Evolutionary conservation across 2,888 invertebrate species (phyloP), one percentile per base, ranked within the genome.

Genomic region (Cephus pygmeus): DNA sequence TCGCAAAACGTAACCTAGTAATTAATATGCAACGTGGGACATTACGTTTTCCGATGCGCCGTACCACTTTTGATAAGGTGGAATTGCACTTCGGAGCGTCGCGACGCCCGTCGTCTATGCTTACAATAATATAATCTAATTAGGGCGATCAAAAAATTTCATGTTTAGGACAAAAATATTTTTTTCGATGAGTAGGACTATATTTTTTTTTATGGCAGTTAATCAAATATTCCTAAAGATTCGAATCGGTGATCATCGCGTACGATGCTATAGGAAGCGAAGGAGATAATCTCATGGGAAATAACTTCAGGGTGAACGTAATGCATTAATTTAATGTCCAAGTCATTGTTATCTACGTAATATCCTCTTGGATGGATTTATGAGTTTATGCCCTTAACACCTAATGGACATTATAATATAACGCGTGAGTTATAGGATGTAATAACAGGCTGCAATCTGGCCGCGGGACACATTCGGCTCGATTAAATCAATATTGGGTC

Each of bases 1-100:
- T 23, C 23, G 71, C 71, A 31, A 34, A 71, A 71, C 23, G 71
- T 71, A 71, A 71, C 71, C 71, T 71, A 71, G 33, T 71, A 71
- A 71, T 71, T 71, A 71, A 31, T 56, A 56, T 56, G 56, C 56
- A 56, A 23, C 56, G 56, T 2, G 56, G 23, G 23, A 1, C 56
- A 56, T 9, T 56, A 56, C 2, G 2, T 23, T 56, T 56, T 56
- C 23, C 56, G 23, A 56, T 2, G 2, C 56, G 56, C 9, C 23
- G 23, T 56, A 9, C 9, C 23, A 56, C 56, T 56, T 56, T 56
- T 56, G 56, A 23, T 23, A 56, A 9, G 56, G 2, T 56, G 56
- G 6, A 23, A 56, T 56, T 56, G 23, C 56, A 23, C 56, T 56
- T 23, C 2, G 23, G 23, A 56, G 56, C 56, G 23, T 56, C 56